These are phyloP conservation scores for Lasioglossum vierecki DNA, from an alignment of 2,888 invertebrate genomes.

Conservation along the genomic window DNA sequence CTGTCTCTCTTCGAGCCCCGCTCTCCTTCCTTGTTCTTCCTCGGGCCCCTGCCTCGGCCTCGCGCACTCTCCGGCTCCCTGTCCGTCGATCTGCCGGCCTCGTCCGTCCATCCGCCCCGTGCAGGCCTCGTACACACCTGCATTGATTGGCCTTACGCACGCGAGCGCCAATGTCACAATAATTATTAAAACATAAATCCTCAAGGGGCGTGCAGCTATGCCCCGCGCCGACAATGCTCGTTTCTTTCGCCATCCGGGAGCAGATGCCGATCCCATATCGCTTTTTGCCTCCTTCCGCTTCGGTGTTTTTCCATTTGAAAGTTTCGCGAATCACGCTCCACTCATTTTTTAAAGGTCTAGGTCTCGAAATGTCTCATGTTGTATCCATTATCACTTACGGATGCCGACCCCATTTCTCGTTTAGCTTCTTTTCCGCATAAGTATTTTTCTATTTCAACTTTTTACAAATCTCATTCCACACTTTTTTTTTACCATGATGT, in stretches of 20 bases:
- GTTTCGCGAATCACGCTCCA: neutral
- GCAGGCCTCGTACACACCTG: slow-evolving; percentile 64
- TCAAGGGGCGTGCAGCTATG: slow-evolving; percentile 46
- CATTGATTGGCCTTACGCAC: slow-evolving; percentile 69
- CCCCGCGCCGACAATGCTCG: slow-evolving; percentile 19
- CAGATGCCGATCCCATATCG: neutral
- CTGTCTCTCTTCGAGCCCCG: slow-evolving; percentile 27
- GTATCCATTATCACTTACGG: too few relatives aligned
- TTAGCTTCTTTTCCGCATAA: neutral
- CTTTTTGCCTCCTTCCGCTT: neutral
- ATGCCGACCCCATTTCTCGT: neutral
- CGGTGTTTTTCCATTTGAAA: neutral
- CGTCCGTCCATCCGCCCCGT: slow-evolving; percentile 61
- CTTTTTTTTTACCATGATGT: too few relatives aligned
- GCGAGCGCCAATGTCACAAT: slow-evolving; percentile 77
- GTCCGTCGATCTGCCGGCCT: slow-evolving; percentile 62
- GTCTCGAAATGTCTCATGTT: neutral
- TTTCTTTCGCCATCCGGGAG: neutral
- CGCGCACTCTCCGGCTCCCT: slow-evolving; percentile 56
- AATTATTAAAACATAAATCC: slow-evolving; percentile 80
- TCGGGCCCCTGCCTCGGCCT: slow-evolving; percentile 29
- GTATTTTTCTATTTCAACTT: neutral
- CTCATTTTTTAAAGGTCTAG: neutral
- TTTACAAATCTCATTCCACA: too few relatives aligned
- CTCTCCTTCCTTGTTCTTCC: slow-evolving; percentile 7